These are phyloP conservation scores for Ormyrus labotus DNA, from an alignment of 2,888 invertebrate species.

Conservation along the genomic window DNA sequence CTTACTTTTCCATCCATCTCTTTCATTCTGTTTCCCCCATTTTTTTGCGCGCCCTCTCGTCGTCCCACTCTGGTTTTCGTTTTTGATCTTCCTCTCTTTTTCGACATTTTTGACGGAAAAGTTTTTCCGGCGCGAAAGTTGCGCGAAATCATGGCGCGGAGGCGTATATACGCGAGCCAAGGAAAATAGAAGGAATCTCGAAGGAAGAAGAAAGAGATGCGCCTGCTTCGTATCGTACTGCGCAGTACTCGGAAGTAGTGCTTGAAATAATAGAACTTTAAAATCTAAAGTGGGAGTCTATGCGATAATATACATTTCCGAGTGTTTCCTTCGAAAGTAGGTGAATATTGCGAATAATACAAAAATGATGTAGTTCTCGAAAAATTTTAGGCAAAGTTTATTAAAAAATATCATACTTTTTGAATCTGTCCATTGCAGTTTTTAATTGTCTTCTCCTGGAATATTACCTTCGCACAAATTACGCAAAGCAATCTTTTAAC, in stretches of 20 bases:
- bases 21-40: background rate
- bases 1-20: constrained; percentile 5
- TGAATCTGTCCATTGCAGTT: background rate
- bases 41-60: background rate
- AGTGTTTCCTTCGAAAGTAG: background rate
- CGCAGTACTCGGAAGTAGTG: constrained; percentile 31
- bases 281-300: background rate
- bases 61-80: too few relatives aligned
- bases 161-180: too few relatives aligned
- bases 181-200: too few relatives aligned
- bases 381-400: too few relatives aligned
- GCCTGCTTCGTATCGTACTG: background rate
- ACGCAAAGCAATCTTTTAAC: too few relatives aligned
- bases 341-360: background rate
- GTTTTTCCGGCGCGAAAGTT: background rate
- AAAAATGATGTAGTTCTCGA: background rate
- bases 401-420: background rate
- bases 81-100: too few relatives aligned
- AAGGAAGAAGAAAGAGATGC: too few relatives aligned
- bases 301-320: background rate
- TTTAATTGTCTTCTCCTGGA: background rate
- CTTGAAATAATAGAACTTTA: constrained; percentile 16
- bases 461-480: too few relatives aligned
- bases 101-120: too few relatives aligned
- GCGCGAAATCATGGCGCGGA: background rate